Conservation (phyloP, 2,888 invertebrate genomes). For the Minunthozetes semirufus region DNA sequence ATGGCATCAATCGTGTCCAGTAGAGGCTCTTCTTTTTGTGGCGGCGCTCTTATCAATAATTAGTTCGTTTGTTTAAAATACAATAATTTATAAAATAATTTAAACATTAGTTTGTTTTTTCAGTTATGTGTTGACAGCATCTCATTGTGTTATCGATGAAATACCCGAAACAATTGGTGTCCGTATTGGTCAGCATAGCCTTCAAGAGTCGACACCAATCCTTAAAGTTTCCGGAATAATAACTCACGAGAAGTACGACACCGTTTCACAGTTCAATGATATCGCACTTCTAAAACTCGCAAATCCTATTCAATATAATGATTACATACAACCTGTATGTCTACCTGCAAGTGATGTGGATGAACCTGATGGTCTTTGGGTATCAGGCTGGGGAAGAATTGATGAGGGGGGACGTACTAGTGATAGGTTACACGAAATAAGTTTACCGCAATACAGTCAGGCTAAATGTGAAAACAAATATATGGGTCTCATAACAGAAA, state of each 20-base stretch:
- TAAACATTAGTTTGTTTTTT: neutral
- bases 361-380: conserved; percentile 17
- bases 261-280: conserved; percentile 26
- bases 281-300: conserved; percentile 21
- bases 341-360: conserved; percentile 26
- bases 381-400: conserved; percentile 30
- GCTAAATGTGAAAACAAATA: conserved; percentile 17
- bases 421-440: neutral
- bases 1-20: conserved; percentile 16
- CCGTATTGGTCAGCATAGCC: conserved; percentile 22
- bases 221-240: conserved; percentile 2
- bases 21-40: conserved; percentile 22
- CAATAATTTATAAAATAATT: neutral
- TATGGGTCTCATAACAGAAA: conserved; percentile 3
- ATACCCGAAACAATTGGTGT: neutral
- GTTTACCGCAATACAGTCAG: neutral
- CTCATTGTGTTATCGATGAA: conserved; percentile 17
- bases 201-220: conserved; percentile 5
- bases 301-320: conserved; percentile 11
- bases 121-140: conserved; percentile 29
- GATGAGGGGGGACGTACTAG: conserved; percentile 16
- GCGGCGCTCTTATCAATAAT: conserved; percentile 26
- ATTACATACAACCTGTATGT: conserved; percentile 25
- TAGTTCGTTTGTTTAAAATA: neutral
- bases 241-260: conserved; percentile 15